Evolutionary conservation across 1,140 invertebrate genomes (phyloP), one percentile per base, ranked within the genome.

Genomic region (Brachystomella parvula): DNA sequence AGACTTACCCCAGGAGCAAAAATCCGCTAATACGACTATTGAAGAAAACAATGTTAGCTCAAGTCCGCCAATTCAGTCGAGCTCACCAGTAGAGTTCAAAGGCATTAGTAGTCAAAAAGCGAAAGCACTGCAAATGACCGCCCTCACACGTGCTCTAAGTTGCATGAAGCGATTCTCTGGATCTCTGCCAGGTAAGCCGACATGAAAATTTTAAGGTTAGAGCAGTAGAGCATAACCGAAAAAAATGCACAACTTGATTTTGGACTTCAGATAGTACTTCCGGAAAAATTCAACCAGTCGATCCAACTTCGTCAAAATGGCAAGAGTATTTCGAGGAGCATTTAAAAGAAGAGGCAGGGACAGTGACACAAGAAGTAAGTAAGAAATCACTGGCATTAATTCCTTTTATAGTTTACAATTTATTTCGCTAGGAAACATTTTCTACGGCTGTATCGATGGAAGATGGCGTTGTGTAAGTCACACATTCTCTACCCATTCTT

Each of bases 381-480:
- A 17, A 26, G 58, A 31, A 29, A 28, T 60, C 9, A 26, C 21
- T 29, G 21, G 19, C 29, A 53, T 9, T 33, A 19, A 56, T 26
- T 26, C 17, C 1, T 12, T 9, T 56, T 9, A 62, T 33, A n/a
- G n/a, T n/a, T n/a, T n/a, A 24, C 39, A 49, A 3, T 31, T 63
- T 21, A 28, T 21, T 63, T 28, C 49, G 47, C 31, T n/a, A 87
- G 65, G 67, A 74, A 47, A 84, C 85, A 67, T 90, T 91, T 78
- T 86, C 84, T 63, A 86, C 86, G 67, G 84, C 89, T 0, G 86
- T 93, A 66, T 91, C 89, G 1, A 86, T 92, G 84, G 81, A 85
- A 35, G 87, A 92, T 71, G 90, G 90, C 21, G 80, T 89, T 1
- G 86, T 93, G n/a, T n/a, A n/a, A n/a, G n/a, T n/a, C n/a, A n/a